A percentile compares a stretch with the other conserved stretches of the same genome.
Evolutionary conservation across 2,113 vertebrate genomes (phyloP).

Genomic region (Phrynosoma platyrhinos): DNA sequence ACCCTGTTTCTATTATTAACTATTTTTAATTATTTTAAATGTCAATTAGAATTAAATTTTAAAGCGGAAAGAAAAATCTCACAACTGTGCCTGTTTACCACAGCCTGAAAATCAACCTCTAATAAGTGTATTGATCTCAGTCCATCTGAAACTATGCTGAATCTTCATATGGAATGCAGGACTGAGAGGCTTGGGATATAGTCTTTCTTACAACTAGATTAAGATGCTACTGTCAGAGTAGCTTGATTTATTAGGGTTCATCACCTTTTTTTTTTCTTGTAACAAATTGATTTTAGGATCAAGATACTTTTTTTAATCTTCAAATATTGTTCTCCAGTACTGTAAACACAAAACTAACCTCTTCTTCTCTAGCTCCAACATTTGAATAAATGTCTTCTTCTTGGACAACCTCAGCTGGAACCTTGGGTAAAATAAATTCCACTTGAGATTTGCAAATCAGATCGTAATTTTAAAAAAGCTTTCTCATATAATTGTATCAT

Average conservation of each 20-base stretch:
- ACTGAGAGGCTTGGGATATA: not conserved
- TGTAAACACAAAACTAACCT: constrained; percentile 32
- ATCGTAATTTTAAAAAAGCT: not conserved
- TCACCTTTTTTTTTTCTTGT: not conserved
- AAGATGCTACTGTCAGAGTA: not conserved
- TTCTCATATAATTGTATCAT: not conserved
- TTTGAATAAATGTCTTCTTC: constrained; percentile 2
- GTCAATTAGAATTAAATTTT: not conserved
- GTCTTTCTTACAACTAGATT: not conserved
- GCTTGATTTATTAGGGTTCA: not conserved
- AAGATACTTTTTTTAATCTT: not conserved
- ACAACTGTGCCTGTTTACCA: not conserved
- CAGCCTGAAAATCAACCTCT: not conserved
- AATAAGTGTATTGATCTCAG: not conserved
- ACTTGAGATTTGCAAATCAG: not conserved
- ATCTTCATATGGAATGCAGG: not conserved
- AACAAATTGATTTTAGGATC: not conserved
- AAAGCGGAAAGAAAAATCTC: not conserved
- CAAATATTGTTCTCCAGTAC: not conserved
- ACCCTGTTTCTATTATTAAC: not conserved
- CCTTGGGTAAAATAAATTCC: constrained; percentile 9
- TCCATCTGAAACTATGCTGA: not conserved
- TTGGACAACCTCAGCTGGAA: constrained; percentile 22
- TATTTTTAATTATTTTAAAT: not conserved
- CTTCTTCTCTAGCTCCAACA: not conserved